Conservation (phyloP, 2,797 vertebrate species). For the Sebastes hopkinsi region DNA sequence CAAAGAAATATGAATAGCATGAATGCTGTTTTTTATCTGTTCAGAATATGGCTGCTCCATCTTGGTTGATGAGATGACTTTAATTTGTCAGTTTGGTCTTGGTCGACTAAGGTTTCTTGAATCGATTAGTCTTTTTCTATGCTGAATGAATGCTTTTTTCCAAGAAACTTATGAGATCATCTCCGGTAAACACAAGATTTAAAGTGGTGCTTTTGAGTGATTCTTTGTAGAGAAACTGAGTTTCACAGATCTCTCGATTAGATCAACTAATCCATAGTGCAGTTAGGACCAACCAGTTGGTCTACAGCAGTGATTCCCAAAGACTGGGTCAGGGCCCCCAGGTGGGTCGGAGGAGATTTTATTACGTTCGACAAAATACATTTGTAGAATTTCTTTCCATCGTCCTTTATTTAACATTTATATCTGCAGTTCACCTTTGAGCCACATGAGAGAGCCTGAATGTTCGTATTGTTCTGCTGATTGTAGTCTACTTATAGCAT, state of each 20-base stretch:
- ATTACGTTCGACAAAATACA: rapidly evolving
- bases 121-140: rapidly evolving
- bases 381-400: background rate
- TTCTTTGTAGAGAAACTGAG: no score
- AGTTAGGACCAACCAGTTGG: background rate
- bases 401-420: background rate
- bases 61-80: background rate
- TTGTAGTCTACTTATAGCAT: background rate
- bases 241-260: background rate
- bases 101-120: background rate
- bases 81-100: background rate
- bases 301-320: slow-evolving; percentile 9
- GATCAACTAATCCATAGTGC: background rate
- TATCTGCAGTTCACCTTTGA: background rate
- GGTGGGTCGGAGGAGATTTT: rapidly evolving
- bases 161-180: background rate
- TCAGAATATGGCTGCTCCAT: background rate
- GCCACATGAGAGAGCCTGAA: background rate
- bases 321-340: background rate
- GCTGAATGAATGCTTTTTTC: background rate
- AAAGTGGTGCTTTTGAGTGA: background rate
- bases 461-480: background rate
- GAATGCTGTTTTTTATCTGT: background rate
- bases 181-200: background rate
- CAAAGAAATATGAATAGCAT: background rate